Evolutionary conservation across 2,797 vertebrate species (phyloP), one percentile per base, ranked within the genome.

Genomic region (Tapirus indicus): DNA sequence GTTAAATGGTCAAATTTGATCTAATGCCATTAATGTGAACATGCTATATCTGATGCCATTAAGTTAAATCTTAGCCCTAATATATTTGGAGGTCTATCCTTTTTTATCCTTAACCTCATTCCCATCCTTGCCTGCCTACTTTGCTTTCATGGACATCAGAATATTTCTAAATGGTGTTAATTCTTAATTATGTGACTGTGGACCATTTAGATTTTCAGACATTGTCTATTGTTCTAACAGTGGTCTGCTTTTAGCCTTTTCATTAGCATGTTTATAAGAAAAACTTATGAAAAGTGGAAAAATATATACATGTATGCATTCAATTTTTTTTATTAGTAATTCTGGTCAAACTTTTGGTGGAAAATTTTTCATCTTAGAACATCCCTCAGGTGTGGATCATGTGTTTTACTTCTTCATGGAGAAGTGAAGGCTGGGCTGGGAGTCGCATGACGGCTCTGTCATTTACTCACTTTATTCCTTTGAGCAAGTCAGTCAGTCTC

Each of bases 261-360:
- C 8, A 74, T 54, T 88, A 52, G 13, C 25, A 71, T 71, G 23
- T 47, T 75, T 77, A 16, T 64, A 95, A 87, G 77, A 85, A 77
- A 83, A 80, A 35, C 20, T 74, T 64, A n/a, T 12, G 18, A 69
- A 94, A 83, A 71, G 21, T 79, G 64, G 29, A 80, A 87, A 94
- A 75, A 91, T 35, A 75, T n/a, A 35, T 41, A 32, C 5, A 62
- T 25, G 20, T 60, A 72, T 62, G 32, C 11, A 75, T 35, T 66
- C 32, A 44, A 21, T 75, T 91, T 90, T 60, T 77, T 79, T 95
- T 66, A 80, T 82, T 79, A 71, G 74, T 56, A 82, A 91, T 78
- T 96, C 72, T 91, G 41, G 38, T 90, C 56, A 90, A 95, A 58
- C 11, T 93, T 91, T 90, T 69, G n/a, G 12, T 79, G 72, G 49